These are phyloP conservation scores for Tillus elongatus DNA, from an alignment of 2,888 invertebrate genomes.

Conservation along the genomic window DNA sequence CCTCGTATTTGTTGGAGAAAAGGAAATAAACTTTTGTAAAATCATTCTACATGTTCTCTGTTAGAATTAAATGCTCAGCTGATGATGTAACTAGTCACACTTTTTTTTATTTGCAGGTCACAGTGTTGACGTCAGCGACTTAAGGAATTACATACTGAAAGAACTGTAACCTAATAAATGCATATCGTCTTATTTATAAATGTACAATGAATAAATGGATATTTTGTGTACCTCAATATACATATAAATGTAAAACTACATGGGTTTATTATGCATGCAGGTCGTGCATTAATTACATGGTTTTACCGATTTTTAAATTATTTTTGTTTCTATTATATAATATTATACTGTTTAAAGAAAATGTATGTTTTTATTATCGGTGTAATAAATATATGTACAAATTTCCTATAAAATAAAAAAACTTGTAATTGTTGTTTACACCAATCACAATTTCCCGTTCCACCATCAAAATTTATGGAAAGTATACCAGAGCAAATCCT, in stretches of 20 bases:
- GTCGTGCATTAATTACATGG: conserved; percentile 32
- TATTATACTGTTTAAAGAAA: background rate
- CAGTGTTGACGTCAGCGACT: conserved; percentile 37
- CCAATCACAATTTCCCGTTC: too few species aligned
- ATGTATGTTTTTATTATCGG: conserved; percentile 1
- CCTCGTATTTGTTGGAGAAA: background rate
- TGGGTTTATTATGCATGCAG: conserved; percentile 32
- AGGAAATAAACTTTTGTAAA: background rate
- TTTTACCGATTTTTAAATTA: conserved; percentile 29
- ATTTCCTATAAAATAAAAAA: too few species aligned
- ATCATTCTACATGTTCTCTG: background rate
- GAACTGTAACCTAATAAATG: conserved; percentile 29
- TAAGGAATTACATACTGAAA: conserved; percentile 34
- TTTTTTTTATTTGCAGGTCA: conserved; percentile 34
- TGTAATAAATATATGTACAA: too few species aligned
- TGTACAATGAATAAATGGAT: conserved; percentile 20
- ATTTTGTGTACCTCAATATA: conserved; percentile 28
- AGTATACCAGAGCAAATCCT: too few species aligned
- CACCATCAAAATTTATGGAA: too few species aligned
- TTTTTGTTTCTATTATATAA: conserved; percentile 21
- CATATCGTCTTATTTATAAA: conserved; percentile 25
- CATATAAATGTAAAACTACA: conserved; percentile 23
- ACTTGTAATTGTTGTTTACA: too few species aligned
- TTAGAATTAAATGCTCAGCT: background rate
- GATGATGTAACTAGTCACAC: too few species aligned